Conservation (phyloP, 2,888 invertebrate genomes). For the Agrilus cyanescens region DNA sequence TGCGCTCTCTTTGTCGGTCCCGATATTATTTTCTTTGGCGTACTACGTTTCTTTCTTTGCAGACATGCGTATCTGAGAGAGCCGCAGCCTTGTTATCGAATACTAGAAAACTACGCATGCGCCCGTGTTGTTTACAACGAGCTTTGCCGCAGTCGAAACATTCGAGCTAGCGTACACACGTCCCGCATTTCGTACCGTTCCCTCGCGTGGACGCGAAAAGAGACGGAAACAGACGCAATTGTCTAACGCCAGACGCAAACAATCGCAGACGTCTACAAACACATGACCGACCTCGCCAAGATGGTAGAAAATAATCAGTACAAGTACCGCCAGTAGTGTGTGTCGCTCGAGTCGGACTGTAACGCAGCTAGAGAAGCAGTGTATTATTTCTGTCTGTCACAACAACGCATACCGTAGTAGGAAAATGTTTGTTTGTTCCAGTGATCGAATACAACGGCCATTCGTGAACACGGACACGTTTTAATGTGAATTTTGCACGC, state of each 20-base stretch:
- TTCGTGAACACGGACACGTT: not conserved
- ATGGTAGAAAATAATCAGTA: slow-evolving; percentile 24
- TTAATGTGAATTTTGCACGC: not conserved
- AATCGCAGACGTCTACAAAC: slow-evolving; percentile 29
- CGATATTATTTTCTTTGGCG: slow-evolving; percentile 12
- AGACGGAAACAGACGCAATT: slow-evolving; percentile 12
- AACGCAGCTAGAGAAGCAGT: slow-evolving; percentile 7
- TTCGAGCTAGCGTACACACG: slow-evolving; percentile 3
- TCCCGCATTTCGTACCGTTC: slow-evolving; percentile 4
- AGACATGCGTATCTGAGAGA: slow-evolving; percentile 18
- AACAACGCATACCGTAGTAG: slow-evolving; percentile 1
- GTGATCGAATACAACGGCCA: slow-evolving; percentile 2
- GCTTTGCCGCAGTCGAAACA: slow-evolving; percentile 14
- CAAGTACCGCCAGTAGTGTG: slow-evolving; percentile 10
- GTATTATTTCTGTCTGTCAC: slow-evolving; percentile 13
- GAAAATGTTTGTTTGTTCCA: slow-evolving; percentile 2
- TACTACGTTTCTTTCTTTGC: slow-evolving; percentile 13
- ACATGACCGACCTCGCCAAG: slow-evolving; percentile 30
- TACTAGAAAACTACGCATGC: slow-evolving; percentile 36
- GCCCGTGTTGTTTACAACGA: slow-evolving; percentile 40
- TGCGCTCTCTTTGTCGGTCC: not conserved
- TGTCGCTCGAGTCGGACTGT: slow-evolving; percentile 8
- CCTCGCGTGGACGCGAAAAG: slow-evolving; percentile 8
- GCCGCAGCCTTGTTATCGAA: slow-evolving; percentile 30
- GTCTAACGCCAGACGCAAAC: slow-evolving; percentile 21